phyloP scores from a whole-genome alignment of 2,113 vertebrate species.

The Dolichotis patagonum region DNA sequence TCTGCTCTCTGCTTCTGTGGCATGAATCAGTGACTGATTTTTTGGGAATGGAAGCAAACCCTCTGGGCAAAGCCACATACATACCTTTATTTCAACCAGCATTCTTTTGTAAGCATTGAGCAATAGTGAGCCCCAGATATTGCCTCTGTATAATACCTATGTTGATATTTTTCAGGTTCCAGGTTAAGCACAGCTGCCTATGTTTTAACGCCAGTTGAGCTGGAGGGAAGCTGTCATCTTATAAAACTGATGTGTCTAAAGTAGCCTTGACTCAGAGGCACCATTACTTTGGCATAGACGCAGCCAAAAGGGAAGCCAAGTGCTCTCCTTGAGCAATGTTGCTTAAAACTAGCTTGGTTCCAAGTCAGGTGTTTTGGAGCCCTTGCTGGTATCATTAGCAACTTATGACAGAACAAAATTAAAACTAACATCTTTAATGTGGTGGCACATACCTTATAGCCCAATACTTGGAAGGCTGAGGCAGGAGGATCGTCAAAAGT shows the following conservation, averaged over 20 bases:
- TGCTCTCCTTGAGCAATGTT: background rate
- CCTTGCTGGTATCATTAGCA: background rate
- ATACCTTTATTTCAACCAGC: background rate
- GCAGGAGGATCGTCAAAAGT: background rate
- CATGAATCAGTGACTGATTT: background rate
- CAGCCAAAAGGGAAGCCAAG: background rate
- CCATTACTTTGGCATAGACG: background rate
- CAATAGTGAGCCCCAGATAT: background rate
- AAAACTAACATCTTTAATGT: background rate
- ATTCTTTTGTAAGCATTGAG: background rate
- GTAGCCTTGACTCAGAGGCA: background rate
- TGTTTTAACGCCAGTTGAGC: background rate
- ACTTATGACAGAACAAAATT: background rate
- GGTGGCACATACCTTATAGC: background rate
- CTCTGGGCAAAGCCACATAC: background rate
- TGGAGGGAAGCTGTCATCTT: background rate
- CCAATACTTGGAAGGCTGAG: background rate
- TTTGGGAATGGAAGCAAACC: slow-evolving; percentile 32
- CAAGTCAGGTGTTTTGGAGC: background rate
- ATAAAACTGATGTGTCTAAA: background rate
- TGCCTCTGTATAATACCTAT: background rate
- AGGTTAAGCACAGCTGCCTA: background rate
- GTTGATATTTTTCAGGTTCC: background rate
- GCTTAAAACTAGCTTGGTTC: slow-evolving; percentile 11
- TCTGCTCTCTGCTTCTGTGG: background rate